Evolutionary conservation across 1,140 invertebrate species (phyloP).

Genomic region (Andrena cerasifolii): DNA sequence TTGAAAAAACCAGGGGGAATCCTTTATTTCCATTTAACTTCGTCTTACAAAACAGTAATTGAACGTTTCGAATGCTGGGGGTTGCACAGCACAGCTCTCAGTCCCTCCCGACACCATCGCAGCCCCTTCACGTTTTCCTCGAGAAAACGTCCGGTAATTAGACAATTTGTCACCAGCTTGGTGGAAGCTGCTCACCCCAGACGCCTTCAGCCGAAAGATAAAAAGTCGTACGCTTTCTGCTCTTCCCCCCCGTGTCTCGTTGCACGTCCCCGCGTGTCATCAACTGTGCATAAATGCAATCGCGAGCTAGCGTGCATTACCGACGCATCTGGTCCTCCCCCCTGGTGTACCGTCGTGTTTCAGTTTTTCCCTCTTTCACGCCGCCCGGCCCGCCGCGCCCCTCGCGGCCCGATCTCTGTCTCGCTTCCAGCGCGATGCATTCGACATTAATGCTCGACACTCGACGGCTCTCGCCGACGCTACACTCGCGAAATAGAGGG

Average conservation of each 20-base stretch:
- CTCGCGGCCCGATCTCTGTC: not conserved
- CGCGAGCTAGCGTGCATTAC: constrained; percentile 25
- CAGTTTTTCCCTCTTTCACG: not conserved
- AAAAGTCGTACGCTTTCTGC: not conserved
- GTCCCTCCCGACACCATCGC: not conserved
- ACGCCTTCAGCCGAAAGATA: not conserved
- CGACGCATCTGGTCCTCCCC: constrained; percentile 27
- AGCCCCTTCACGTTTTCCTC: not conserved
- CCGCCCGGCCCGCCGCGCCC: not conserved
- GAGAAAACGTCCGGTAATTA: constrained; percentile 54
- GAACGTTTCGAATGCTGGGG: too few relatives aligned
- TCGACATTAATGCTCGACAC: constrained; percentile 58
- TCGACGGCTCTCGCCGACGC: constrained; percentile 36
- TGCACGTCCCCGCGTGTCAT: not conserved
- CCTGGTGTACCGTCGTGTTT: not conserved
- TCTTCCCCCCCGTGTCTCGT: not conserved
- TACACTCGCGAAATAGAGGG: constrained; percentile 45
- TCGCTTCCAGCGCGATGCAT: constrained; percentile 27
- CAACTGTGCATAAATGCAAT: constrained; percentile 38
- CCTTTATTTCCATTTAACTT: too few relatives aligned
- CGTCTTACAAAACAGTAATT: too few relatives aligned
- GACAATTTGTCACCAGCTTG: constrained; percentile 51
- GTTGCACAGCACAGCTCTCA: too few relatives aligned
- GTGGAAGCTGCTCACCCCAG: not conserved
- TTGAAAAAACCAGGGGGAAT: too few relatives aligned